Evolutionary conservation across 1,140 invertebrate genomes (phyloP).

Genomic region (Zaprionus ornatus): DNA sequence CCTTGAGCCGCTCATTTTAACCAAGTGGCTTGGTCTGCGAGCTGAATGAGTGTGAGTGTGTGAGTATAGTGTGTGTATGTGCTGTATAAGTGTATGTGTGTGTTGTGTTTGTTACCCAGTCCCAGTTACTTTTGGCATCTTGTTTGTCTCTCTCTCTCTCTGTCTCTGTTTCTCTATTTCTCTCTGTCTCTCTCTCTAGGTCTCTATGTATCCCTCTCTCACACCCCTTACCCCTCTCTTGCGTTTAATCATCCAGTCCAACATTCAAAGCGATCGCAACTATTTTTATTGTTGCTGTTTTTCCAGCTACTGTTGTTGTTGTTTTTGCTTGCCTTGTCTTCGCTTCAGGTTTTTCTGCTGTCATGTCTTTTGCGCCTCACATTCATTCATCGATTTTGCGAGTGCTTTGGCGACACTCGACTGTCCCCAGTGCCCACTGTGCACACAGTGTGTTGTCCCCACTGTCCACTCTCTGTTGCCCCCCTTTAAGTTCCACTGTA

Average conservation of each 20-base stretch:
- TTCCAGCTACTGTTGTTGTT: neutral
- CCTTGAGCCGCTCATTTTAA: slow-evolving; percentile 80
- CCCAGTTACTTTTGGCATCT: slow-evolving; percentile 77
- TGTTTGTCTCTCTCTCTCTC: slow-evolving; percentile 4
- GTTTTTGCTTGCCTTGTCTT: slow-evolving; percentile 24
- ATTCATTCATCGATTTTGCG: slow-evolving; percentile 50
- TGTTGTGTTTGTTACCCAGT: slow-evolving; percentile 54
- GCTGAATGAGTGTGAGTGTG: slow-evolving; percentile 11
- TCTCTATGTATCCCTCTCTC: neutral
- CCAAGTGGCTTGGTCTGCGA: slow-evolving; percentile 64
- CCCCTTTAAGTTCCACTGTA: too few relatives aligned
- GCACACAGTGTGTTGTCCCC: too few relatives aligned
- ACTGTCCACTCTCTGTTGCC: neutral
- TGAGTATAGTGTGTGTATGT: slow-evolving; percentile 8
- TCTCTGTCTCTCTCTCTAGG: neutral
- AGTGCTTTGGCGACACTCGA: slow-evolving; percentile 21
- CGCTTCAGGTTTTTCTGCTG: slow-evolving; percentile 1
- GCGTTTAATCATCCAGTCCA: slow-evolving; percentile 26
- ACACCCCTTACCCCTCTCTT: slow-evolving; percentile 23
- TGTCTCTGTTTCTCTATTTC: slow-evolving; percentile 25
- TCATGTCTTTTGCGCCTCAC: slow-evolving; percentile 34
- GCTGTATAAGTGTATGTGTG: slow-evolving; percentile 11
- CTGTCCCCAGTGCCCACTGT: neutral
- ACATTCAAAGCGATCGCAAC: slow-evolving; percentile 41
- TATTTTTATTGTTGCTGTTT: slow-evolving; percentile 30